Percentiles rank a stretch among this genome's conserved stretches.
phyloP scores from a whole-genome alignment of 2,888 invertebrate species.

The Agelastica alni region DNA sequence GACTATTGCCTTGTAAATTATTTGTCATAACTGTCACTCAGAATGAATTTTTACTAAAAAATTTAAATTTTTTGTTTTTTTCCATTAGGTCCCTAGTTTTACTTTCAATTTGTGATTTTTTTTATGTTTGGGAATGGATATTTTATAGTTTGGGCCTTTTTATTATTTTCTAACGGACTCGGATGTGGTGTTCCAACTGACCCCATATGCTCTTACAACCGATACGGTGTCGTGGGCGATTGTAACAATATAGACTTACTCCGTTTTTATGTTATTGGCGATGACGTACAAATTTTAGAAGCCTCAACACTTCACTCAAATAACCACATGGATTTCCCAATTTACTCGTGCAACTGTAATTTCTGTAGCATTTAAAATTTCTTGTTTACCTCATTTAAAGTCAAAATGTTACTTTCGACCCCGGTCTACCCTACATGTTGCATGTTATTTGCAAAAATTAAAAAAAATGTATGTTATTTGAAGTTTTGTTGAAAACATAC shows the following conservation, averaged over 20 bases:
- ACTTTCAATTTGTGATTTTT: background rate
- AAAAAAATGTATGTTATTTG: too few relatives aligned
- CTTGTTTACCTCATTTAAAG: background rate
- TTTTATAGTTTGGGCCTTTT: background rate
- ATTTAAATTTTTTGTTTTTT: background rate
- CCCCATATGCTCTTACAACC: background rate
- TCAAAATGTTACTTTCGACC: background rate
- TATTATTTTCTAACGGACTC: background rate
- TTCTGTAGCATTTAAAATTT: background rate
- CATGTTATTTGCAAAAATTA: too few relatives aligned
- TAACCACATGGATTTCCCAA: background rate
- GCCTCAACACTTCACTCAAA: background rate
- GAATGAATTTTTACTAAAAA: background rate
- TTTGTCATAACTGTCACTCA: background rate
- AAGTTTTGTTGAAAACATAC: too few relatives aligned
- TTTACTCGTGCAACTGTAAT: background rate
- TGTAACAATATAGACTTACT: too few relatives aligned
- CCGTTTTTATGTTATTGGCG: background rate
- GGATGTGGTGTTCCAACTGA: background rate
- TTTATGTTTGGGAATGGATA: background rate
- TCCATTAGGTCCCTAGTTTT: background rate
- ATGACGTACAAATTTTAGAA: background rate
- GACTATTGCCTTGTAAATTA: too few relatives aligned
- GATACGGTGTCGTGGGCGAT: too few relatives aligned
- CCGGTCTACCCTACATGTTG: too few relatives aligned